Conservation (phyloP, 2,113 vertebrate genomes). For the Oplegnathus fasciatus region DNA sequence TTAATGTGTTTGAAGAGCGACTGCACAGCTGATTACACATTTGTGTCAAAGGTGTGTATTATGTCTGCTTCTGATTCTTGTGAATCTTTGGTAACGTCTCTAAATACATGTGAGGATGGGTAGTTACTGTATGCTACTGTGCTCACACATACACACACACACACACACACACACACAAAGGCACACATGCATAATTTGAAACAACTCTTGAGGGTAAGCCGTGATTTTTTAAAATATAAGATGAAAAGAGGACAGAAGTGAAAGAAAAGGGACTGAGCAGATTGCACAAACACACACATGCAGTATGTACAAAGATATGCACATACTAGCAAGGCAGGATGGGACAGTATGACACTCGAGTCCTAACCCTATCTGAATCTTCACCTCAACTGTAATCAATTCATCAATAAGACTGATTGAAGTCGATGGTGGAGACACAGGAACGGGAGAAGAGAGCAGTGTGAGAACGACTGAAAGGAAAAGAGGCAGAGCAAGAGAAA, state of each 20-base stretch:
- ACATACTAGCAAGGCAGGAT: background rate
- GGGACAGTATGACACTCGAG: background rate
- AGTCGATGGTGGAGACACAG: constrained; percentile 35
- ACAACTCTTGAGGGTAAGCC: background rate
- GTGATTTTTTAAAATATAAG: background rate
- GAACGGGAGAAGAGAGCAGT: background rate
- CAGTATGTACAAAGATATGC: background rate
- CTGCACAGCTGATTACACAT: constrained; percentile 25
- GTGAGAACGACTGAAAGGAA: background rate
- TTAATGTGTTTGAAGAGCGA: constrained; percentile 45
- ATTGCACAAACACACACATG: background rate
- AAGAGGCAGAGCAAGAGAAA: background rate
- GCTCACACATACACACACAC: background rate
- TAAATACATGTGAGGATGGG: background rate
- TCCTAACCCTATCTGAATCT: constrained; percentile 24
- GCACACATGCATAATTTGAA: background rate
- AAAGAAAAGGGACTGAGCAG: background rate
- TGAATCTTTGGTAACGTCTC: background rate
- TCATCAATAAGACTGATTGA: constrained; percentile 38
- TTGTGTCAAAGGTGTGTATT: constrained; percentile 30
- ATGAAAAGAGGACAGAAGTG: background rate
- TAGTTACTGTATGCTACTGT: constrained; percentile 5
- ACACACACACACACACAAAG: background rate
- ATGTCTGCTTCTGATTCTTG: background rate
- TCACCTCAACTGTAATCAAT: constrained; percentile 49